phyloP scores from a whole-genome alignment of 2,888 invertebrate genomes.

The Lamellibrachia columna region DNA sequence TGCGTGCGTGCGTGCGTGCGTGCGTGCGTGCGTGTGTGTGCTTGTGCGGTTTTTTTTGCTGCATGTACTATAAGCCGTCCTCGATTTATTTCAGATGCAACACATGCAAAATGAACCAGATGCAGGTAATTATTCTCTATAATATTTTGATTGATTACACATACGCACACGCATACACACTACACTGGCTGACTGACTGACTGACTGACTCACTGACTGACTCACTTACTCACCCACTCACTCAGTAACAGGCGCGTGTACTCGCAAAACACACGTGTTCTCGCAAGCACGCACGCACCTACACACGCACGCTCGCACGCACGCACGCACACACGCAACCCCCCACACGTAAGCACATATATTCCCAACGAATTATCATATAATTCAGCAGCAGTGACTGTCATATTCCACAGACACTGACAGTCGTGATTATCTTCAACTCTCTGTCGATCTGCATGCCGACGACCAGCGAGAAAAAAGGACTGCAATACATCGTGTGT shows the following conservation, averaged over 20 bases:
- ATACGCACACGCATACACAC: not conserved
- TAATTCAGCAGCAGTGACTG: too few relatives aligned
- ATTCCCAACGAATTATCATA: not conserved
- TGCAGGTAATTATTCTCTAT: not conserved
- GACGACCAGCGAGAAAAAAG: too few relatives aligned
- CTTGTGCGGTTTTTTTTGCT: not conserved
- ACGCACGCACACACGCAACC: not conserved
- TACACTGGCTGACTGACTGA: not conserved
- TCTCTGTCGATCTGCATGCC: too few relatives aligned
- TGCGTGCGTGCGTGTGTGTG: not conserved
- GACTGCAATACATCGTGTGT: too few relatives aligned
- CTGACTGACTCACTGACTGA: not conserved
- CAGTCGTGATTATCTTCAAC: too few relatives aligned
- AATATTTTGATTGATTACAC: not conserved
- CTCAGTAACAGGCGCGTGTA: too few relatives aligned
- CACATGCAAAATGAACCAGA: not conserved
- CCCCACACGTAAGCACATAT: not conserved
- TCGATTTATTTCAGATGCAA: not conserved
- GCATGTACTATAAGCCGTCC: not conserved
- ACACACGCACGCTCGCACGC: not conserved
- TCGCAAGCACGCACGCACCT: not conserved
- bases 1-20: not conserved
- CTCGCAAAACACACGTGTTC: not conserved
- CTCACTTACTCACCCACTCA: not conserved
- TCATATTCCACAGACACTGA: too few relatives aligned